phyloP scores from a whole-genome alignment of 2,113 vertebrate species.

The Lepisosteus oculatus region DNA sequence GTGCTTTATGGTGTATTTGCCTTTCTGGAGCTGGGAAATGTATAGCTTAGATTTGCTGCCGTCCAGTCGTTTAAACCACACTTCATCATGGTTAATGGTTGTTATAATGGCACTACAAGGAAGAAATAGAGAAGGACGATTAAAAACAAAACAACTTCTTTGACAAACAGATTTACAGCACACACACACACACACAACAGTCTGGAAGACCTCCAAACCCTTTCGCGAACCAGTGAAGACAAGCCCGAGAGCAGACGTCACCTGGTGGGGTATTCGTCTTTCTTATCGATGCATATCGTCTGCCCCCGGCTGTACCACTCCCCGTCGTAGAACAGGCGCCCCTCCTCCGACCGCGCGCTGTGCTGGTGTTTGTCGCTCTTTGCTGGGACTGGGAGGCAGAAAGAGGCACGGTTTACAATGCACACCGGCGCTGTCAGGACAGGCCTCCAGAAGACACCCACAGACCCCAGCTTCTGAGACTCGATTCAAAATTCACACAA shows the following conservation, averaged over 20 bases:
- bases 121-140: constrained; percentile 10
- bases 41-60: constrained; percentile 97
- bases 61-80: constrained; percentile 94
- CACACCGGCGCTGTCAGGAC: no score
- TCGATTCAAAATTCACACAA: no score
- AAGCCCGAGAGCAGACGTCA: constrained; percentile 37
- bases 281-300: constrained; percentile 90
- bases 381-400: constrained; percentile 65
- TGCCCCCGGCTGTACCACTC: constrained; percentile 94
- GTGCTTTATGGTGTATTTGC: constrained; percentile 96
- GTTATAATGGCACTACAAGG: constrained; percentile 87
- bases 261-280: constrained; percentile 92
- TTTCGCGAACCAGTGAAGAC: neutral
- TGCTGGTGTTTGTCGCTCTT: constrained; percentile 88
- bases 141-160: neutral
- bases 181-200: constrained; percentile 9
- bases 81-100: constrained; percentile 95
- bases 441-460: no score
- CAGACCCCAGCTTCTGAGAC: no score
- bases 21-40: constrained; percentile 95
- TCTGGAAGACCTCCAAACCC: neutral
- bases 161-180: neutral
- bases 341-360: constrained; percentile 86
- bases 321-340: constrained; percentile 87
- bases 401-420: no score